Evolutionary conservation across 2,113 vertebrate species (phyloP).

Genomic region (Lycaon pictus): DNA sequence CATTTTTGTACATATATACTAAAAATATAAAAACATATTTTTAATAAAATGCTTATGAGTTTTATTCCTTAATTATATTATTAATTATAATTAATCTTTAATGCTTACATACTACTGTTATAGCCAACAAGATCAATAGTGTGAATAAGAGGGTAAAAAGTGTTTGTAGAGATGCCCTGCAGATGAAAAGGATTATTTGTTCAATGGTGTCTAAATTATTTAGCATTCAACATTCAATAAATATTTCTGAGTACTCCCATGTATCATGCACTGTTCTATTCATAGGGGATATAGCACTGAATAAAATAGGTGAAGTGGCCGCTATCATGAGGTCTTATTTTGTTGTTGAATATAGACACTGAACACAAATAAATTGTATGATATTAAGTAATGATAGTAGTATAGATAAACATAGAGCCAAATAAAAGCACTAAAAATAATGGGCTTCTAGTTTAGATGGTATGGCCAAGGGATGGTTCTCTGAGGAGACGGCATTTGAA

Average conservation of each 20-base stretch:
- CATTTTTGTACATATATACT: not conserved
- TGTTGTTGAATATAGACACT: not conserved
- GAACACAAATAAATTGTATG: not conserved
- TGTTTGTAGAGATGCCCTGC: not conserved
- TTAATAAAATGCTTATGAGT: not conserved
- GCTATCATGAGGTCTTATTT: not conserved
- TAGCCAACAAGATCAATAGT: not conserved
- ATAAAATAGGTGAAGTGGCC: slow-evolving; percentile 1
- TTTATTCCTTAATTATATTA: slow-evolving; percentile 26
- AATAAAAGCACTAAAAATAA: not conserved
- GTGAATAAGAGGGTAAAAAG: not conserved
- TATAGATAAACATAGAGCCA: not conserved
- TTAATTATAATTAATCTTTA: slow-evolving; percentile 11
- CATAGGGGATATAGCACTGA: not conserved
- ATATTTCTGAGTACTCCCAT: not conserved
- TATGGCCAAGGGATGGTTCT: not conserved
- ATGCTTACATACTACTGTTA: slow-evolving; percentile 20
- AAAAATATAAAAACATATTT: not conserved
- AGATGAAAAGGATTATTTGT: slow-evolving; percentile 47
- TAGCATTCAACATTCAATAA: slow-evolving; percentile 37
- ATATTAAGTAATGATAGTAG: not conserved
- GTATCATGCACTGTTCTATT: not conserved
- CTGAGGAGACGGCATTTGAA: not conserved
- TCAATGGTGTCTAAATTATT: slow-evolving; percentile 63
- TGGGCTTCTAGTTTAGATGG: not conserved